These are phyloP conservation scores for Salvelinus sp. DNA, from an alignment of 2,113 vertebrate genomes.

Conservation along the genomic window DNA sequence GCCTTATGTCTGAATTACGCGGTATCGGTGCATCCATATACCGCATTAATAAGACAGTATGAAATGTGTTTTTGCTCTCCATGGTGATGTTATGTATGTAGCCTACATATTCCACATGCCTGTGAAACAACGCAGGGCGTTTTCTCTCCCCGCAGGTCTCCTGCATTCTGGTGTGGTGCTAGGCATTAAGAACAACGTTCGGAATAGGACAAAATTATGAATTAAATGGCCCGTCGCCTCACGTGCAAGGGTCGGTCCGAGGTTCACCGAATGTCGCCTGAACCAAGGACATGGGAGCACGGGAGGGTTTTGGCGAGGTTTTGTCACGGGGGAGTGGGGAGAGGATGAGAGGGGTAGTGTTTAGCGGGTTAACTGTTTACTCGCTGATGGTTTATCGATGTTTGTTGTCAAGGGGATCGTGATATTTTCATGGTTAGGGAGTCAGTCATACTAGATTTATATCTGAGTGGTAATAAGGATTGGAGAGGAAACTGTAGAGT, in stretches of 20 bases:
- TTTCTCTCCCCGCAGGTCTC: slow-evolving; percentile 67
- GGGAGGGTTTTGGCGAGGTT: not conserved
- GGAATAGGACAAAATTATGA: not conserved
- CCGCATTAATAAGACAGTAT: too few species aligned
- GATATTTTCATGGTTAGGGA: slow-evolving; percentile 6
- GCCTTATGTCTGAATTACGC: too few species aligned
- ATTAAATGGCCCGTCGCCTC: slow-evolving; percentile 16
- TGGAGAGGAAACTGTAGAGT: slow-evolving; percentile 12
- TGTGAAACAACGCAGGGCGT: slow-evolving; percentile 74
- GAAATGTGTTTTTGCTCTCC: too few species aligned
- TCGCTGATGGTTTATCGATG: slow-evolving; percentile 15
- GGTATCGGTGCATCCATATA: too few species aligned
- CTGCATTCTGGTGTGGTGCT: slow-evolving; percentile 40
- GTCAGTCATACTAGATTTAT: slow-evolving; percentile 5
- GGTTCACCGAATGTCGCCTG: slow-evolving; percentile 22
- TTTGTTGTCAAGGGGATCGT: slow-evolving; percentile 19
- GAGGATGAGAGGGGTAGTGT: slow-evolving; percentile 3
- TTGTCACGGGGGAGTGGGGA: slow-evolving; percentile 17
- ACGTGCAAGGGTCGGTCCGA: slow-evolving; percentile 10
- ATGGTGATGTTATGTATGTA: slow-evolving; percentile 6
- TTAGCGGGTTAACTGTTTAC: slow-evolving; percentile 40
- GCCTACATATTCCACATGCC: slow-evolving; percentile 50
- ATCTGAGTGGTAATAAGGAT: slow-evolving; percentile 17
- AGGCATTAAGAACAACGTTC: not conserved
- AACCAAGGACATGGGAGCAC: slow-evolving; percentile 30